Evolutionary conservation across 2,888 invertebrate genomes (phyloP).

Genomic region (Nebria brevicollis): DNA sequence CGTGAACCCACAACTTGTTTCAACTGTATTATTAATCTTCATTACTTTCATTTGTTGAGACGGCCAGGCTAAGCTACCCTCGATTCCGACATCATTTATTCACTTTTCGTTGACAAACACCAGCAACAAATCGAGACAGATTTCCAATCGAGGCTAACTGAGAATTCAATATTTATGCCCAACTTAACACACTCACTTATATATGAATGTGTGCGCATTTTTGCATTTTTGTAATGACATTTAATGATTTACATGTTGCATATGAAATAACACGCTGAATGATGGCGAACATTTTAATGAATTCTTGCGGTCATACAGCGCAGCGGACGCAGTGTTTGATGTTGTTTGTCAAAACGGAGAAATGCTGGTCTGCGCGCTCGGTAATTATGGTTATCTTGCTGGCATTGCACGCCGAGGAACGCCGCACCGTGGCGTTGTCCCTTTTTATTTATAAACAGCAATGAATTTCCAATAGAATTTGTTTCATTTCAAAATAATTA

Average conservation of each 20-base stretch:
- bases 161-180: too few species aligned
- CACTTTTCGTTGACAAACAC: not conserved
- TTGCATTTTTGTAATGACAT: not conserved
- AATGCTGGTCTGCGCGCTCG: constrained; percentile 40
- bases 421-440: not conserved
- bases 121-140: too few species aligned
- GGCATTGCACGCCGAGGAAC: constrained; percentile 22
- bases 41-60: constrained; percentile 41
- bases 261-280: constrained; percentile 15
- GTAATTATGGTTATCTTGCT: constrained; percentile 42
- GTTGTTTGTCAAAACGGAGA: constrained; percentile 44
- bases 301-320: constrained; percentile 27
- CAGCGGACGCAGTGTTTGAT: constrained; percentile 35
- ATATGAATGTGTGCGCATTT: too few species aligned
- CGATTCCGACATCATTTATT: not conserved
- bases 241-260: not conserved
- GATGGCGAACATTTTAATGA: constrained; percentile 40
- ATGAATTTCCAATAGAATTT: constrained; percentile 9
- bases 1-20: constrained; percentile 18
- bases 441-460: not conserved
- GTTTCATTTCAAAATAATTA: not conserved
- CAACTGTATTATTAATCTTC: constrained; percentile 41
- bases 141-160: too few species aligned
- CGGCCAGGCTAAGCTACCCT: constrained; percentile 18
- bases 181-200: too few species aligned